phyloP scores from a whole-genome alignment of 2,888 invertebrate species.

The Eugnorisma glareosa region DNA sequence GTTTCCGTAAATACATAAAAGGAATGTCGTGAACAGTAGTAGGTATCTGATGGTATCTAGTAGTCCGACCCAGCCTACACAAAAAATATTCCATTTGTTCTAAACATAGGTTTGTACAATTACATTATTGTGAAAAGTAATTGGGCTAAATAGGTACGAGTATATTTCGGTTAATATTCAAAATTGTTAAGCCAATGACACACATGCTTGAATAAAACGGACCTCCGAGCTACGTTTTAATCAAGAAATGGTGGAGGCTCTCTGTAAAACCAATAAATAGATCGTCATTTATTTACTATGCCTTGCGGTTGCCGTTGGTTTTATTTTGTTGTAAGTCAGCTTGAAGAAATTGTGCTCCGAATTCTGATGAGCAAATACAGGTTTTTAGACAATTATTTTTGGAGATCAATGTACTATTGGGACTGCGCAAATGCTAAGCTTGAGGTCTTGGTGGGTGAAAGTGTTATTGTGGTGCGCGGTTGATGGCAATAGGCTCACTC shows the following conservation, averaged over 20 bases:
- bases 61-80: not conserved
- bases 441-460: too few species aligned
- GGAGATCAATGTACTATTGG: not conserved
- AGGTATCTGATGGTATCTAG: not conserved
- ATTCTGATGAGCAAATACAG: not conserved
- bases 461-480: too few species aligned
- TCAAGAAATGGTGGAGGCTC: slow-evolving; percentile 12
- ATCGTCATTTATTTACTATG: slow-evolving; percentile 1
- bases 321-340: not conserved
- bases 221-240: too few species aligned
- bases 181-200: not conserved
- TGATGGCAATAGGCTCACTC: too few species aligned
- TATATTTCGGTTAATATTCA: slow-evolving; percentile 12
- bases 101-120: slow-evolving; percentile 4
- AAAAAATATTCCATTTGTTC: slow-evolving; percentile 2
- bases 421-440: too few species aligned
- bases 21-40: not conserved
- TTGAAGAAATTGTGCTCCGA: not conserved
- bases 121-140: slow-evolving; percentile 17
- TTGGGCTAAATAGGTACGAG: slow-evolving; percentile 7
- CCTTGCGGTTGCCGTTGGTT: not conserved
- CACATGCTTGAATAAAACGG: too few species aligned
- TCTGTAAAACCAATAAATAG: not conserved
- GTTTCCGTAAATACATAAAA: slow-evolving; percentile 14
- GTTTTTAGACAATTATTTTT: not conserved